Evolutionary conservation across 2,797 vertebrate genomes (phyloP).

Genomic region (Takifugu ocellatus): DNA sequence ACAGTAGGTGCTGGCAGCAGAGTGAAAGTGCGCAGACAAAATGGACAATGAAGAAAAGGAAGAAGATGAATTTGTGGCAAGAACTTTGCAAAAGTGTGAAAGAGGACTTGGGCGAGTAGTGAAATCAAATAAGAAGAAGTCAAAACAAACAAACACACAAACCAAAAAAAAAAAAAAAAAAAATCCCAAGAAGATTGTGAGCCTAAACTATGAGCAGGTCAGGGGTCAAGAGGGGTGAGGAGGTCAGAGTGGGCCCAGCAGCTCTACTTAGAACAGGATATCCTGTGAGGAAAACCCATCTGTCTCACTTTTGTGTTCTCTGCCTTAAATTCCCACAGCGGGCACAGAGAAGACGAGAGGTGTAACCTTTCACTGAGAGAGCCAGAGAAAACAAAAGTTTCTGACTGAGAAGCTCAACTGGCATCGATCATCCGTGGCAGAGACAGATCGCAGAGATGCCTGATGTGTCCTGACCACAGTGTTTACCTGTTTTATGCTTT

Average conservation of each 20-base stretch:
- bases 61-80: constrained; percentile 12
- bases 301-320: constrained; percentile 59
- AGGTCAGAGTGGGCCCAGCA: constrained; percentile 63
- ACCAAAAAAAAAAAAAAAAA: no score
- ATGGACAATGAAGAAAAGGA: constrained; percentile 10
- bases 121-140: constrained; percentile 24
- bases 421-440: constrained; percentile 50
- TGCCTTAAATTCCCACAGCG: constrained; percentile 50
- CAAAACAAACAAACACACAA: neutral
- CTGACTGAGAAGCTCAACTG: constrained; percentile 16
- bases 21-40: neutral
- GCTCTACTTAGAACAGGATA: constrained; percentile 73
- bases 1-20: neutral
- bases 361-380: constrained; percentile 64
- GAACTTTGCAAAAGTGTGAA: constrained; percentile 31
- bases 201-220: constrained; percentile 35
- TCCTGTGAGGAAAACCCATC: constrained; percentile 71
- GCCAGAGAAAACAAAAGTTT: constrained; percentile 52
- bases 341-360: constrained; percentile 38
- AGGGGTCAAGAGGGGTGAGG: constrained; percentile 70
- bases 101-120: constrained; percentile 21
- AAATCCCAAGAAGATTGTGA: no score
- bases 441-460: constrained; percentile 15
- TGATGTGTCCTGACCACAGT: constrained; percentile 2
- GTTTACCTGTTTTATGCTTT: constrained; percentile 7